Evolutionary conservation across 2,888 invertebrate species (phyloP), one percentile per base, ranked within the genome.

Genomic region (Desoria tigrina): DNA sequence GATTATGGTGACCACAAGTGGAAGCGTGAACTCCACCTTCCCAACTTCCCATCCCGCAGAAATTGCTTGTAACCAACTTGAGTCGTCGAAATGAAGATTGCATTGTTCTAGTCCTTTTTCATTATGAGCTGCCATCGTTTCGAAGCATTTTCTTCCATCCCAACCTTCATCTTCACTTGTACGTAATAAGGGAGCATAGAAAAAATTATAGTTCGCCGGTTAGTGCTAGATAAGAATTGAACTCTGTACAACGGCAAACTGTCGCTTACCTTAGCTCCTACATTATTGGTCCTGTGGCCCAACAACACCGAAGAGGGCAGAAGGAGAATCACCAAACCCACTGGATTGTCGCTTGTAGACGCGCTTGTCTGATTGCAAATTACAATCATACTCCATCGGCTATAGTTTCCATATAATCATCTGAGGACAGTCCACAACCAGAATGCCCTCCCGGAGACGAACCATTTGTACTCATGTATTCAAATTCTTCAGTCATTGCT

Each of bases 1-100:
- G n/a, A n/a, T n/a, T 86, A 81, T 94, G 93, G 82, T 99, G 99
- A 0, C 98, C 97, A 83, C 98, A 98, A 1, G 96, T 92, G 81
- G 92, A 91, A 60, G 94, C 91, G 81, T 92, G 90, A 60, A 96
- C 92, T 7, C 58, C 96, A 71, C 92, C n/a, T n/a, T n/a, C n/a
- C n/a, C n/a, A n/a, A n/a, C 92, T 81, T 92, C 91, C 87, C 90
- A 92, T 2, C 92, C 91, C 77, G 89, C 85, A 79, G 89, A 90
- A 65, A 92, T 86, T 1, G 89, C 87, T 42, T 89, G 80, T 78
- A 90, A 84, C 90, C 90, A 92, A 1, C 90, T 90, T 77, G 87
- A 85, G 77, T 86, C 84, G 78, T 88, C 88, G 79, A 92, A 94
- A 81, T 90, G 87, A 66, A 86, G 83, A 76, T 86, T 86, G 75